phyloP scores from a whole-genome alignment of 2,113 vertebrate species.

The Acanthochromis polyacanthus region DNA sequence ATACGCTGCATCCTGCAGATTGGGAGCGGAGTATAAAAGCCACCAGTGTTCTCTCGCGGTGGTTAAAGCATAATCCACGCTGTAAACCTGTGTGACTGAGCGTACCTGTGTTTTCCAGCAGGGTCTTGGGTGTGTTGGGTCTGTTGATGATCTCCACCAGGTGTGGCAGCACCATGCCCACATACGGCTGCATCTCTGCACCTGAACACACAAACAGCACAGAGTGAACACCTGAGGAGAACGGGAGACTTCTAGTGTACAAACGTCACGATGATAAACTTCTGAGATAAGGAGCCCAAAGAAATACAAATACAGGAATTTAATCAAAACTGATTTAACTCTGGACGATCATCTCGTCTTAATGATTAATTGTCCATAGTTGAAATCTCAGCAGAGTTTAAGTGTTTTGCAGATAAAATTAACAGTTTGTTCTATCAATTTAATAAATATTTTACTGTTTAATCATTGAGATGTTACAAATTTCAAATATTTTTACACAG shows the following conservation, averaged over 20 bases:
- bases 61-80: no score
- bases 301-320: background rate
- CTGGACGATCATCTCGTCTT: no score
- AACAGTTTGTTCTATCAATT: no score
- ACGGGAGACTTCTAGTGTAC: background rate
- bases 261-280: background rate
- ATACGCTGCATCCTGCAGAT: no score
- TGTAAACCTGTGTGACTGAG: no score
- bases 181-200: slow-evolving; percentile 96
- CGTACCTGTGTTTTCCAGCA: slow-evolving; percentile 95
- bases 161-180: slow-evolving; percentile 92
- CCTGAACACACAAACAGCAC: slow-evolving; percentile 76
- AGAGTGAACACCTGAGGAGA: background rate
- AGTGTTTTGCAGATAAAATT: no score
- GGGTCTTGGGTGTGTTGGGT: slow-evolving; percentile 95
- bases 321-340: no score
- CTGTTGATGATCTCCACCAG: slow-evolving; percentile 96
- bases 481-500: background rate
- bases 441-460: background rate
- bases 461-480: no score
- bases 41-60: no score
- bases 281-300: no score
- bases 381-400: background rate
- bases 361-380: no score
- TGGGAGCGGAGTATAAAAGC: no score